These are phyloP conservation scores for Mastomys natalensis DNA, from an alignment of 2,113 vertebrate species.

Conservation along the genomic window DNA sequence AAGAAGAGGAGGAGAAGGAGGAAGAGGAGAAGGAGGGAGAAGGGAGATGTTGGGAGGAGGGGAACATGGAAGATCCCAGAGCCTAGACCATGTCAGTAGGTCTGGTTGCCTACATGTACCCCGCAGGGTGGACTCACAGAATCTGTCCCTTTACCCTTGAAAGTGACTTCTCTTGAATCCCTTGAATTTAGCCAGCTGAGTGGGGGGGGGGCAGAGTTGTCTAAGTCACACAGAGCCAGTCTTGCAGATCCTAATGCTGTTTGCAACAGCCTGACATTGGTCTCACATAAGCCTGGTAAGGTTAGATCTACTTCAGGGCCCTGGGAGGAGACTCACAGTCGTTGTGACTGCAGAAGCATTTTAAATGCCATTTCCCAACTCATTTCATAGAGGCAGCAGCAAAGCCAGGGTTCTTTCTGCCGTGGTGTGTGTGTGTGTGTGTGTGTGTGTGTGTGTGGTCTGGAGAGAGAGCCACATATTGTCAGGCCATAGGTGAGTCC, in stretches of 20 bases:
- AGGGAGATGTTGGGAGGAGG: neutral
- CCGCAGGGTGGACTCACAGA: neutral
- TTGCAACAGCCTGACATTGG: neutral
- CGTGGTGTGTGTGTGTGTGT: too few species aligned
- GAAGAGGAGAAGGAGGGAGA: too few species aligned
- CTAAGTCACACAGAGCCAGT: neutral
- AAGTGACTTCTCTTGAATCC: neutral
- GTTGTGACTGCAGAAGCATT: too few species aligned
- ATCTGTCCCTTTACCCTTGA: neutral
- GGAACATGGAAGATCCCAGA: neutral
- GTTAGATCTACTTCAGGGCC: neutral
- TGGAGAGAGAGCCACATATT: neutral
- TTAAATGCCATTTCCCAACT: neutral
- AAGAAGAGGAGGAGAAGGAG: neutral
- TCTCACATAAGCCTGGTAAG: neutral
- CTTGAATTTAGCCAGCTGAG: neutral
- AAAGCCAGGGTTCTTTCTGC: neutral
- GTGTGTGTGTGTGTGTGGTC: too few species aligned
- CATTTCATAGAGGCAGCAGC: neutral
- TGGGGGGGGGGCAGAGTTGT: neutral
- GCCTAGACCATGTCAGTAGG: neutral
- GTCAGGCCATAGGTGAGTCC: too few species aligned
- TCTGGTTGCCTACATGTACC: neutral
- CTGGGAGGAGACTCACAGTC: neutral
- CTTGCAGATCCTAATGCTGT: neutral